Conservation (phyloP, 1,140 invertebrate species). For the Arctopsyche grandis region DNA sequence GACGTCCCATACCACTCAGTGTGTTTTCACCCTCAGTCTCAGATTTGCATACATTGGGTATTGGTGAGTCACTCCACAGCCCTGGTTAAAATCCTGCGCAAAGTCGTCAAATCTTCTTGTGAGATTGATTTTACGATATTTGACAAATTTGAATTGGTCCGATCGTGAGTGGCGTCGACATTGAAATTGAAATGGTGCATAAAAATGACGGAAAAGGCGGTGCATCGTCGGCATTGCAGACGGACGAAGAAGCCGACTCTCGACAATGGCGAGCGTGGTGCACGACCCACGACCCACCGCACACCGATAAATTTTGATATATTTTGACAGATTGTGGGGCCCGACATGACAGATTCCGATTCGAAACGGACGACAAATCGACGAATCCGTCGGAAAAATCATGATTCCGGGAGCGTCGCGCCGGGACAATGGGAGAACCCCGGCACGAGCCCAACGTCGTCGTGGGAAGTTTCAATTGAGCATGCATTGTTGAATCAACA, state of each 20-base stretch:
- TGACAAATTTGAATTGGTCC: no score
- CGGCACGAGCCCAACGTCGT: background rate
- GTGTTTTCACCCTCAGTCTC: no score
- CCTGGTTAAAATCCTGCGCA: no score
- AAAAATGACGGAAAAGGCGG: background rate
- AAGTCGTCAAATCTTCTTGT: background rate
- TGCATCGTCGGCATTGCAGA: no score
- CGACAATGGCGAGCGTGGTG: conserved; percentile 47
- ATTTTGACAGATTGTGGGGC: conserved; percentile 44
- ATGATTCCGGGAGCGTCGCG: background rate
- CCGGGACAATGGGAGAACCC: background rate
- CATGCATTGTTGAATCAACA: background rate
- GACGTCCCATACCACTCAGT: no score
- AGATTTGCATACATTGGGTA: no score
- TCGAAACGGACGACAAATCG: conserved; percentile 1
- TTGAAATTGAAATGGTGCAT: no score
- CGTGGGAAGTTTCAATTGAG: background rate
- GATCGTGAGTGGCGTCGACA: no score
- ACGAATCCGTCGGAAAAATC: conserved; percentile 26
- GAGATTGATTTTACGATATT: background rate
- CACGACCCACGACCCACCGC: conserved; percentile 50
- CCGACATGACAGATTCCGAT: conserved; percentile 28
- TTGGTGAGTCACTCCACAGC: no score
- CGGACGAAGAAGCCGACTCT: background rate
- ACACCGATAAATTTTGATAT: conserved; percentile 40